A percentile compares a stretch with the other conserved stretches of the same genome.
phyloP scores from a whole-genome alignment of 1,140 invertebrate genomes.

The Drosophila lacertosa region DNA sequence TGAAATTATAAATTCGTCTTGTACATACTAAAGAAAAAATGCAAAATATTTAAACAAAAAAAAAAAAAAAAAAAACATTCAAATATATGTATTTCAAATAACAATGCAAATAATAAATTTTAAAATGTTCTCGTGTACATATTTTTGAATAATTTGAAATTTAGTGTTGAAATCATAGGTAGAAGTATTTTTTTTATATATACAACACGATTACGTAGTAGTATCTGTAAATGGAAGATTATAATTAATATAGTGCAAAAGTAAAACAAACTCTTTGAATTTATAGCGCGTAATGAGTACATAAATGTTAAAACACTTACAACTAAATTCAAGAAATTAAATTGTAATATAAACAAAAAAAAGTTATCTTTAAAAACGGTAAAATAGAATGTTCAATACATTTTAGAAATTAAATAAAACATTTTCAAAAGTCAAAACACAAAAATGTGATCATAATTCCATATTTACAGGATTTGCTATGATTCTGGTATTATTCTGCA shows the following conservation, averaged over 20 bases:
- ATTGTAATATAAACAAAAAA: conserved; percentile 44
- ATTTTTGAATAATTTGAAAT: conserved; percentile 34
- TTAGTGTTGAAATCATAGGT: conserved; percentile 64
- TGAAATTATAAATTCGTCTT: conserved; percentile 17
- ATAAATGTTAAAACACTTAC: conserved; percentile 57
- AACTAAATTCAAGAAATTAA: conserved; percentile 40
- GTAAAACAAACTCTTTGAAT: conserved; percentile 69
- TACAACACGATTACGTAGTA: conserved; percentile 44
- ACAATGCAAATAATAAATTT: conserved; percentile 46
- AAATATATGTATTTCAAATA: conserved; percentile 37
- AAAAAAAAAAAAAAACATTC: conserved; percentile 13
- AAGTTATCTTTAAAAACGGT: conserved; percentile 25
- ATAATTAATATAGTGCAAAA: conserved; percentile 50
- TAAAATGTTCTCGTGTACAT: conserved; percentile 44
- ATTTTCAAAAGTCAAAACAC: too few relatives aligned
- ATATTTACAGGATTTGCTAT: too few relatives aligned
- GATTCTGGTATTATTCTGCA: too few relatives aligned
- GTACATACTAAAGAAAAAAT: conserved; percentile 46
- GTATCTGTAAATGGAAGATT: conserved; percentile 43
- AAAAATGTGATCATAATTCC: too few relatives aligned
- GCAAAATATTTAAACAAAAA: conserved; percentile 13
- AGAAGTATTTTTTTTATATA: conserved; percentile 50
- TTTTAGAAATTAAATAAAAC: conserved; percentile 59
- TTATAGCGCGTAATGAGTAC: conserved; percentile 76
- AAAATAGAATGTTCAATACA: conserved; percentile 40